Percentiles rank a stretch among this genome's conserved stretches.
These are phyloP conservation scores for Ia io DNA, from an alignment of 2,113 vertebrate species.

Conservation along the genomic window DNA sequence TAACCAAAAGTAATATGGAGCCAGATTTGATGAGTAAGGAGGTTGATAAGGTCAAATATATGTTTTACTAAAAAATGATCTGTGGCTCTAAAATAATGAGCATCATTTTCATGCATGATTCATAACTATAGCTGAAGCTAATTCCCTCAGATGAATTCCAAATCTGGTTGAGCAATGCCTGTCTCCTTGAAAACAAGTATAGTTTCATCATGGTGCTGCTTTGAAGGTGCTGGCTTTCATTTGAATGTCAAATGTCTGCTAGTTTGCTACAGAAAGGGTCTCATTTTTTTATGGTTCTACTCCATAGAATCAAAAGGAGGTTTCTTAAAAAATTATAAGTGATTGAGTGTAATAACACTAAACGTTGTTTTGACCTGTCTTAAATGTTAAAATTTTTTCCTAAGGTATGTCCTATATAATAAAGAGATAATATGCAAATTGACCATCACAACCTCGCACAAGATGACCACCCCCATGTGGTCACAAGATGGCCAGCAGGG, in stretches of 20 bases:
- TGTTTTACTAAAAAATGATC: neutral
- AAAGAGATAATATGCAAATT: too few species aligned
- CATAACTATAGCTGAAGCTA: constrained; percentile 36
- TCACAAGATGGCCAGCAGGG: too few species aligned
- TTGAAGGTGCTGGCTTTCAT: neutral
- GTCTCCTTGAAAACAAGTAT: neutral
- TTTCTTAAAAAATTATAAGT: neutral
- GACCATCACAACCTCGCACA: too few species aligned
- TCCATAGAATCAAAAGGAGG: neutral
- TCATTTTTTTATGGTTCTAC: constrained; percentile 6
- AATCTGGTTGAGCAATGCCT: neutral
- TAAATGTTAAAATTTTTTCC: neutral
- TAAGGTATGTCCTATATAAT: neutral
- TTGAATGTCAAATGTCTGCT: constrained; percentile 35
- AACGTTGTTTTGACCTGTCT: neutral
- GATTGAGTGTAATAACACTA: neutral
- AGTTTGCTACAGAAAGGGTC: neutral
- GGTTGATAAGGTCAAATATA: constrained; percentile 13
- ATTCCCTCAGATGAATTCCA: constrained; percentile 37
- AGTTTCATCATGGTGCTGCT: neutral
- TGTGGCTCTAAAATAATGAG: constrained; percentile 30
- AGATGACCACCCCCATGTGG: too few species aligned
- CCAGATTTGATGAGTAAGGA: neutral
- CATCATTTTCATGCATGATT: constrained; percentile 33
- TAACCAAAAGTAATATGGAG: constrained; percentile 11